A percentile compares a stretch with the other conserved stretches of the same genome.
Evolutionary conservation across 2,888 invertebrate species (phyloP).

Genomic region (Trisateles emortualis): DNA sequence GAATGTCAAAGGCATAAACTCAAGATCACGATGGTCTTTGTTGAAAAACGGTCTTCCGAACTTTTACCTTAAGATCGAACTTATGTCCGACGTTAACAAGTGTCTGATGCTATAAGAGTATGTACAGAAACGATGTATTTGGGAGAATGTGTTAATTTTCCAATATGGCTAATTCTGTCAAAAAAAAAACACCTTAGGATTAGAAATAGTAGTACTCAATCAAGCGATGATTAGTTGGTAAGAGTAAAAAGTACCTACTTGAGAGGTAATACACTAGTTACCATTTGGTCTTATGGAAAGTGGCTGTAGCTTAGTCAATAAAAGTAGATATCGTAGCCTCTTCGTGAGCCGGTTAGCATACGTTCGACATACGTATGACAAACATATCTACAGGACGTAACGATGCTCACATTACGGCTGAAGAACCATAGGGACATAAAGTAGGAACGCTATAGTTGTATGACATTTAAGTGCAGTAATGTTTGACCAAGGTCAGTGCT

Average conservation of each 20-base stretch:
- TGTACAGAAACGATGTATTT: constrained; percentile 32
- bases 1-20: constrained; percentile 28
- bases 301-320: constrained; percentile 42
- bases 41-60: constrained; percentile 41
- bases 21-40: constrained; percentile 31
- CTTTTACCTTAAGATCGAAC: constrained; percentile 40
- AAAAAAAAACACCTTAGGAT: constrained; percentile 26
- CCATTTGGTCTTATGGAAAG: constrained; percentile 51
- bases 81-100: constrained; percentile 20
- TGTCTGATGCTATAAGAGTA: constrained; percentile 26
- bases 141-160: constrained; percentile 18
- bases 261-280: constrained; percentile 31
- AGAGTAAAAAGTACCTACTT: neutral
- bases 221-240: constrained; percentile 25
- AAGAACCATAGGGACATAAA: neutral
- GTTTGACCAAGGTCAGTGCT: constrained; percentile 10
- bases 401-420: constrained; percentile 15
- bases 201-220: constrained; percentile 28
- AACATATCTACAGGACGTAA: constrained; percentile 44
- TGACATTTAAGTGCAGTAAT: constrained; percentile 3
- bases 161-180: constrained; percentile 23
- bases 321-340: constrained; percentile 33
- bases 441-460: neutral
- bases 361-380: constrained; percentile 37
- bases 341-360: constrained; percentile 24